phyloP scores from a whole-genome alignment of 1,140 invertebrate species.

The Calosoma granatense region DNA sequence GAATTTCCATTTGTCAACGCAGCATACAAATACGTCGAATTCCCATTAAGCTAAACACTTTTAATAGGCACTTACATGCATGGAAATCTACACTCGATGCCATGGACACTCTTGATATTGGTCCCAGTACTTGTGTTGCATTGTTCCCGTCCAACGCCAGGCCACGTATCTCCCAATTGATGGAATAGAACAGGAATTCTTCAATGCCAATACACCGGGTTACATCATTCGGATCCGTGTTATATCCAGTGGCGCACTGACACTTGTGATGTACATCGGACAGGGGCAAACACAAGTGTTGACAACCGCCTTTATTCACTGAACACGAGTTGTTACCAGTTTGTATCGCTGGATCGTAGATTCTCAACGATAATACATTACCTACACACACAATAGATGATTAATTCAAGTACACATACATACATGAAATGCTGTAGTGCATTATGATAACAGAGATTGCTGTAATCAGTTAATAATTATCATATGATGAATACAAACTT shows the following conservation, averaged over 20 bases:
- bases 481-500: no score
- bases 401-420: no score
- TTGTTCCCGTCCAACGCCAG: constrained; percentile 42
- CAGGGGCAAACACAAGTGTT: constrained; percentile 69
- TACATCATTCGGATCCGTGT: constrained; percentile 39
- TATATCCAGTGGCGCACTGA: constrained; percentile 66
- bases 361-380: constrained; percentile 51
- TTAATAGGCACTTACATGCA: constrained; percentile 53
- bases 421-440: no score
- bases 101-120: constrained; percentile 64
- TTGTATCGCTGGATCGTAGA: constrained; percentile 59
- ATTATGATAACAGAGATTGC: no score
- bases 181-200: constrained; percentile 67
- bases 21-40: no score
- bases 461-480: no score
- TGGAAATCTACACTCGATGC: constrained; percentile 69
- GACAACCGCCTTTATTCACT: constrained; percentile 52
- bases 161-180: constrained; percentile 65
- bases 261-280: constrained; percentile 46
- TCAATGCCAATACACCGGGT: constrained; percentile 42
- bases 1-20: not conserved
- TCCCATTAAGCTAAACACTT: no score
- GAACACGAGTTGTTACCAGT: constrained; percentile 41
- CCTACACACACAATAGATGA: no score
- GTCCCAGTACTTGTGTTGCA: constrained; percentile 50